Evolutionary conservation across 2,797 vertebrate species (phyloP).

Genomic region (Thunnus albacares): DNA sequence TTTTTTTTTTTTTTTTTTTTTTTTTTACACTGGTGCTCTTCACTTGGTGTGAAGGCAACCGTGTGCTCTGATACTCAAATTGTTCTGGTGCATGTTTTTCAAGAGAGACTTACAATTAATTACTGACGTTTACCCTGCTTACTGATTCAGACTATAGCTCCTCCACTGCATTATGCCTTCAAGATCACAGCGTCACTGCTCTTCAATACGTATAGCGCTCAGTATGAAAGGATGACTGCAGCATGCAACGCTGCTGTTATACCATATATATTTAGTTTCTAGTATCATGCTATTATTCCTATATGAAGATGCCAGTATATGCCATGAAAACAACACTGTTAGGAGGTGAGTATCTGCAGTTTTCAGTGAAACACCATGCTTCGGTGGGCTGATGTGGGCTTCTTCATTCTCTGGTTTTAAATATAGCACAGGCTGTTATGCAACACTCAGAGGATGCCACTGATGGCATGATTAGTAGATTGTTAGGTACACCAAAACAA

Average conservation of each 20-base stretch:
- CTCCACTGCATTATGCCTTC: background rate
- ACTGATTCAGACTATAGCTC: conserved; percentile 21
- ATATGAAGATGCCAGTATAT: conserved; percentile 10
- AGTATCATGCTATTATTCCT: background rate
- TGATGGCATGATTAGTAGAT: conserved; percentile 75
- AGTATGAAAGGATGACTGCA: conserved; percentile 29
- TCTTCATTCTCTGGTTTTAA: conserved; percentile 80
- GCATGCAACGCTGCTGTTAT: background rate
- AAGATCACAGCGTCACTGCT: background rate
- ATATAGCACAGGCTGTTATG: conserved; percentile 81
- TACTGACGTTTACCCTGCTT: conserved; percentile 9
- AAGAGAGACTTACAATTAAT: background rate
- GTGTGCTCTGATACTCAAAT: background rate
- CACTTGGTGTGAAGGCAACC: background rate
- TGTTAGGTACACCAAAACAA: conserved; percentile 65
- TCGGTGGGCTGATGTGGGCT: conserved; percentile 77
- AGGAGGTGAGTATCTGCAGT: conserved; percentile 45
- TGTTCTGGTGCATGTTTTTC: background rate
- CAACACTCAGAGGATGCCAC: conserved; percentile 74
- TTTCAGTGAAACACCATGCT: conserved; percentile 74
- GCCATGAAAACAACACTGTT: conserved; percentile 19
- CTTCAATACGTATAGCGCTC: conserved; percentile 4
- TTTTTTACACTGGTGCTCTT: background rate
- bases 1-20: background rate
- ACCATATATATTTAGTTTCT: conserved; percentile 27